These are phyloP conservation scores for Wasmannia auropunctata DNA, from an alignment of 1,140 invertebrate genomes.

Conservation along the genomic window DNA sequence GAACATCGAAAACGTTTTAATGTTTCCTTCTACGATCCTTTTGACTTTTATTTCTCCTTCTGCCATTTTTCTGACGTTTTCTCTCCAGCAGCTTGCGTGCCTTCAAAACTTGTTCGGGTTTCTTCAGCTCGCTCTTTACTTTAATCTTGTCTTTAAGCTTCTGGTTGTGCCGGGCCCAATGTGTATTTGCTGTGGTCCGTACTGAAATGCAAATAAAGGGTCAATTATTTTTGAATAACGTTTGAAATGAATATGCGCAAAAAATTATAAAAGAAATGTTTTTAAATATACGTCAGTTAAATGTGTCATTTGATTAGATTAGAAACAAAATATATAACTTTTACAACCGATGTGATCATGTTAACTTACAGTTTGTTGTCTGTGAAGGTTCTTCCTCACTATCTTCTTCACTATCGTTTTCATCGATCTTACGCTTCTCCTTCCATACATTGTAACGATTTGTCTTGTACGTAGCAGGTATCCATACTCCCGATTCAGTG, in stretches of 20 bases:
- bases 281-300: neutral
- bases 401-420: conserved; percentile 87
- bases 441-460: conserved; percentile 96
- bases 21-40: conserved; percentile 75
- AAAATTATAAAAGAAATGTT: neutral
- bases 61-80: conserved; percentile 82
- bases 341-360: neutral
- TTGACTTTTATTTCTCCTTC: conserved; percentile 77
- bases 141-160: conserved; percentile 86
- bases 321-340: neutral
- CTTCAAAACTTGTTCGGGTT: conserved; percentile 90
- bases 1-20: conserved; percentile 49
- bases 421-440: conserved; percentile 91
- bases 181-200: conserved; percentile 84
- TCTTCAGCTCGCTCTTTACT: conserved; percentile 87
- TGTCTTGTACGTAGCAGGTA: conserved; percentile 97
- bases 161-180: conserved; percentile 88
- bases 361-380: conserved; percentile 75
- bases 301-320: neutral
- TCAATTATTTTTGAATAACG: conserved; percentile 3
- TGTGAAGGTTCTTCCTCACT: conserved; percentile 85
- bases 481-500: conserved; percentile 97
- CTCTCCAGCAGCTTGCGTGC: conserved; percentile 86
- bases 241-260: neutral
- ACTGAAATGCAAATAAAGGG: conserved; percentile 69